phyloP scores from a whole-genome alignment of 1,140 invertebrate genomes.

The Neelides sp. region DNA sequence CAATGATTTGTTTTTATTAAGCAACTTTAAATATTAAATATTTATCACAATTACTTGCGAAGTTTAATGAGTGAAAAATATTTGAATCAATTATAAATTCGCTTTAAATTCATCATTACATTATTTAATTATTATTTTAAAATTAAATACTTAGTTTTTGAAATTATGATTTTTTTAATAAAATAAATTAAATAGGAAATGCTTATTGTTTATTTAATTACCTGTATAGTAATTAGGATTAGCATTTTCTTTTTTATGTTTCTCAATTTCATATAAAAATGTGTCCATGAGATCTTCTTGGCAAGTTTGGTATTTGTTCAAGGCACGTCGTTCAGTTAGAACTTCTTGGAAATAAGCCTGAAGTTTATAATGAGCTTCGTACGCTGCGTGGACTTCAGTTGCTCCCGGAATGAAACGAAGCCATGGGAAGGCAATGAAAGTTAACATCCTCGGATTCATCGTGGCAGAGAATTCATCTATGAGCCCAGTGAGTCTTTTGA shows the following conservation, averaged over 20 bases:
- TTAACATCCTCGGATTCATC: constrained; percentile 14
- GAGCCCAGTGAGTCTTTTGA: constrained; percentile 4
- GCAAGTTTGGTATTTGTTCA: constrained; percentile 9
- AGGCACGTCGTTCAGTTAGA: neutral
- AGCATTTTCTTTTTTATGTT: neutral
- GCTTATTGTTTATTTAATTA: too few species aligned
- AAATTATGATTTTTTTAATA: too few species aligned
- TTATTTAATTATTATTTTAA: too few species aligned
- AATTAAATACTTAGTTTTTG: too few species aligned
- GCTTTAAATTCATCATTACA: too few species aligned
- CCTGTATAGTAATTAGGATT: constrained; percentile 12
- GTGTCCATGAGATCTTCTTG: constrained; percentile 18
- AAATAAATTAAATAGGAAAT: too few species aligned
- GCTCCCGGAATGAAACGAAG: constrained; percentile 10
- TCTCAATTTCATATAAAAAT: constrained; percentile 22
- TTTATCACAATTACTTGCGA: too few species aligned
- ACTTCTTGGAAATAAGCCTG: constrained; percentile 13
- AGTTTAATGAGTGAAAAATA: too few species aligned
- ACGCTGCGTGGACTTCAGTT: constrained; percentile 3
- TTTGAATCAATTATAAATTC: too few species aligned
- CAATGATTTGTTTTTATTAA: too few species aligned
- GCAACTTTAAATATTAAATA: too few species aligned
- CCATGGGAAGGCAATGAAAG: constrained; percentile 18
- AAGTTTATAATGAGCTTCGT: constrained; percentile 8
- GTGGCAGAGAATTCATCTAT: constrained; percentile 12